Base-by-base conservation (phyloP, 2,113 vertebrate genomes). In the Centropristis striata region DNA sequence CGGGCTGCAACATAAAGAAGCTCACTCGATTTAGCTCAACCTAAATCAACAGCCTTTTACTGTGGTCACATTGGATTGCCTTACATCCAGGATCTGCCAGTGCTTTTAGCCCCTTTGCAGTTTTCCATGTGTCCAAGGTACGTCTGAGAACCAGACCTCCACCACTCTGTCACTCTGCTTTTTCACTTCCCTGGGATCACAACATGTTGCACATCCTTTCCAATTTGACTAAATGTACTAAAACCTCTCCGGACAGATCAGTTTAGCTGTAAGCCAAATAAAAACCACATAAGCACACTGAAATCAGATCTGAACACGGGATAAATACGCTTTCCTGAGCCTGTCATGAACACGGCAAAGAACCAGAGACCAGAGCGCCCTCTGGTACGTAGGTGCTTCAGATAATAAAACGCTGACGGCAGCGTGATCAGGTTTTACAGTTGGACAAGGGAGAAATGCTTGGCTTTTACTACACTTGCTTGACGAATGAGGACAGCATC, bases 11-110 rank as follows among this genome's bases (percentile, higher is more conserved):
- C 88, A 88, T 75, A 82, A 88, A 91, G 90, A 84, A 66, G 66
- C 53, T 80, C 78, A 78, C 83, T 89, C 79, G 72, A 84, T 91
- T 89, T 87, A 81, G 83, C 25, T 50, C 80, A 39, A 87, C 75
- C 82, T 88, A 85, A 88, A 90, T 91, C 86, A 88, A 87, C 84
- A 81, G 78, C 25, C 59, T 86, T 90, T 88, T 78, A 63, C 78
- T 90, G 90, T 84, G 78, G 80, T 91, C 78, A 61, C 64, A 60
- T 20, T 76, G 84, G 61, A 87, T 79, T 60, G 53, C 71, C 67
- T 82, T 53, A 79, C 66, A 80, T 80, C 65, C 66, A 84, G 77
- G 60, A 80, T 61, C 73, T 67, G 70, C 81, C 74, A 77, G 70
- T 4, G 25, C 37, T 57, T 80, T 88, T 8, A 69, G 63, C 42